Percentiles rank a stretch among this genome's conserved stretches.
phyloP scores from a whole-genome alignment of 2,888 invertebrate genomes.

The Allygus modestus region DNA sequence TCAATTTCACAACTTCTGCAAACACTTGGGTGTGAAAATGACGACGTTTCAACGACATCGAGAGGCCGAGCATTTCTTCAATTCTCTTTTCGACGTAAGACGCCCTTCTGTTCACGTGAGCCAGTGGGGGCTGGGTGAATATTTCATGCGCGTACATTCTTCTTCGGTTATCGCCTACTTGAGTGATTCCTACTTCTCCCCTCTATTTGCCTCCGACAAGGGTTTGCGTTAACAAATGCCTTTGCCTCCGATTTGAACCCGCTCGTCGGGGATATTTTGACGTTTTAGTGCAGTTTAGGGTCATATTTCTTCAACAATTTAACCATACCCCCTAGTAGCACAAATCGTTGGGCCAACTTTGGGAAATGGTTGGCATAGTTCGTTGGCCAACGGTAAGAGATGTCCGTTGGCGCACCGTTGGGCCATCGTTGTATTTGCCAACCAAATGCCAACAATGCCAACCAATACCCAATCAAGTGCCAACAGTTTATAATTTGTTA shows the following conservation, averaged over 20 bases:
- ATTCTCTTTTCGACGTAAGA: constrained; percentile 27
- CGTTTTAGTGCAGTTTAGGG: too few relatives aligned
- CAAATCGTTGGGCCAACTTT: too few relatives aligned
- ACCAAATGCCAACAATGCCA: too few relatives aligned
- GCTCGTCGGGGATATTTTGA: neutral
- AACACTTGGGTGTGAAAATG: constrained; percentile 24
- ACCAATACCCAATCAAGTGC: too few relatives aligned
- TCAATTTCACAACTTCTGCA: neutral
- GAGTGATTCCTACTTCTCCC: constrained; percentile 44
- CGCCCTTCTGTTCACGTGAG: constrained; percentile 49
- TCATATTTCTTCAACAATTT: too few relatives aligned
- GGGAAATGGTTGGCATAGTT: too few relatives aligned
- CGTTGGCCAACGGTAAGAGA: too few relatives aligned
- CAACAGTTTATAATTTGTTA: too few relatives aligned
- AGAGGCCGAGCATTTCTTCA: constrained; percentile 44
- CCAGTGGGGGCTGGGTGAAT: neutral
- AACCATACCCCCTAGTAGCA: too few relatives aligned
- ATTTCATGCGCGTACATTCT: constrained; percentile 25
- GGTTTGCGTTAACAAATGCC: constrained; percentile 39
- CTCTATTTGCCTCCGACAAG: constrained; percentile 49
- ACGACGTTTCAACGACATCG: constrained; percentile 35
- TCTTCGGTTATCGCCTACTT: constrained; percentile 49
- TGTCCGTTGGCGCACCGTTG: too few relatives aligned
- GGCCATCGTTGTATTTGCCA: too few relatives aligned
- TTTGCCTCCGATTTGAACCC: neutral